phyloP scores from a whole-genome alignment of 2,113 vertebrate genomes.

The Platycercus adscitus region DNA sequence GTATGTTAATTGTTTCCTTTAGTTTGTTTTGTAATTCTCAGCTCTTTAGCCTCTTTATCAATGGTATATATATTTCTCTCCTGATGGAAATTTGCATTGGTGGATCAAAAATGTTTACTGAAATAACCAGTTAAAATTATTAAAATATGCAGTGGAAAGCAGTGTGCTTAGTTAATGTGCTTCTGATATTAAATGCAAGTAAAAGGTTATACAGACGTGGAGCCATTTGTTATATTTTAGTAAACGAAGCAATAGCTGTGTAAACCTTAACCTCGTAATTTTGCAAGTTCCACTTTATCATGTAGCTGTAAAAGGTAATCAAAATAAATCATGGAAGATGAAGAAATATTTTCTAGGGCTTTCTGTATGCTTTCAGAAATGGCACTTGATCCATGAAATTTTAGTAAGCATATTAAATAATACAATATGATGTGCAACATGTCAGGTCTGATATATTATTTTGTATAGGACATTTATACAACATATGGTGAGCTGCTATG shows the following conservation, averaged over 20 bases:
- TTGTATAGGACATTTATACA: constrained; percentile 78
- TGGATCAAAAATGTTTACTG: constrained; percentile 26
- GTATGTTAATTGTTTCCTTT: not conserved
- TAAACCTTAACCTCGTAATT: constrained; percentile 76
- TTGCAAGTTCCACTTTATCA: constrained; percentile 76
- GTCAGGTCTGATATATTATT: constrained; percentile 82
- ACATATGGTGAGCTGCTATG: constrained; percentile 76
- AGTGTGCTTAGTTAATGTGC: constrained; percentile 43
- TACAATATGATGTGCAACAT: constrained; percentile 78
- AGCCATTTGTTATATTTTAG: constrained; percentile 72
- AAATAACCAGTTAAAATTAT: constrained; percentile 64
- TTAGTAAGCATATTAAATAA: constrained; percentile 83
- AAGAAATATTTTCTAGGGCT: constrained; percentile 78
- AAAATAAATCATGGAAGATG: constrained; percentile 79
- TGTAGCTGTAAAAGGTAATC: constrained; percentile 77
- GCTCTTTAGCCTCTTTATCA: not conserved
- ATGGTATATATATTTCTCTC: not conserved
- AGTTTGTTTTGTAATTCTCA: constrained; percentile 12
- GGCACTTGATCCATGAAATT: constrained; percentile 78
- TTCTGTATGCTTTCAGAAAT: constrained; percentile 73
- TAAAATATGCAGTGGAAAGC: constrained; percentile 65
- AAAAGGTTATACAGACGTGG: constrained; percentile 59
- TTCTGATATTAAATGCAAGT: constrained; percentile 69
- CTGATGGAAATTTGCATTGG: not conserved
- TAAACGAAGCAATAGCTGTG: constrained; percentile 66